These are phyloP conservation scores for Ceratosolen solmsi DNA, from an alignment of 1,140 invertebrate species.

Conservation along the genomic window DNA sequence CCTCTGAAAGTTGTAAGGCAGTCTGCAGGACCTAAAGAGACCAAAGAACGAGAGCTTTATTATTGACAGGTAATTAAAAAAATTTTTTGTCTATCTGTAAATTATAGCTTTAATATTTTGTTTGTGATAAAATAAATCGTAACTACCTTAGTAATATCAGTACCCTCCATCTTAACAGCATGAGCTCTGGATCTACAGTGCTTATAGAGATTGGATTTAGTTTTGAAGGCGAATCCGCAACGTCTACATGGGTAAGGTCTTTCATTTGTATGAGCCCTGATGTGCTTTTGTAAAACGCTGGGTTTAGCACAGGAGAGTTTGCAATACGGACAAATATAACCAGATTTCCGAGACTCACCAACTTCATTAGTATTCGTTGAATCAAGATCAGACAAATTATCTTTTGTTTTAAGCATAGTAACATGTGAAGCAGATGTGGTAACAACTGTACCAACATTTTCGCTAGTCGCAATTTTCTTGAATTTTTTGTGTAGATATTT, in stretches of 20 bases:
- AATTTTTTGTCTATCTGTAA: no score
- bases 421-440: not conserved
- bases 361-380: not conserved
- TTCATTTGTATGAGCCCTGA: conserved; percentile 93
- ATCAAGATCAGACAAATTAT: not conserved
- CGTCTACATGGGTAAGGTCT: conserved; percentile 90
- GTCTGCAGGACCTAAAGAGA: not conserved
- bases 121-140: no score
- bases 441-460: conserved; percentile 60
- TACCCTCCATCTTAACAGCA: conserved; percentile 79
- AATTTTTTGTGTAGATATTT: conserved; percentile 94
- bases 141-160: conserved; percentile 69
- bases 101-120: no score
- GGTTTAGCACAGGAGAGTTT: conserved; percentile 91
- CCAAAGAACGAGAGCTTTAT: no score
- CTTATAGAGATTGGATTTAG: conserved; percentile 94
- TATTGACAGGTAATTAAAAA: no score
- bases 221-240: conserved; percentile 95
- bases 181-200: conserved; percentile 90
- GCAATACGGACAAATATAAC: conserved; percentile 90
- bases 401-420: not conserved
- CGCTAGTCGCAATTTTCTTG: conserved; percentile 84
- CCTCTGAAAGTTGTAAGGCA: conserved; percentile 64
- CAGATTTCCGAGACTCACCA: conserved; percentile 58
- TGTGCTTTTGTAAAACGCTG: conserved; percentile 94